Conservation (phyloP, 2,888 invertebrate genomes). For the Drosophila stalkeri region DNA sequence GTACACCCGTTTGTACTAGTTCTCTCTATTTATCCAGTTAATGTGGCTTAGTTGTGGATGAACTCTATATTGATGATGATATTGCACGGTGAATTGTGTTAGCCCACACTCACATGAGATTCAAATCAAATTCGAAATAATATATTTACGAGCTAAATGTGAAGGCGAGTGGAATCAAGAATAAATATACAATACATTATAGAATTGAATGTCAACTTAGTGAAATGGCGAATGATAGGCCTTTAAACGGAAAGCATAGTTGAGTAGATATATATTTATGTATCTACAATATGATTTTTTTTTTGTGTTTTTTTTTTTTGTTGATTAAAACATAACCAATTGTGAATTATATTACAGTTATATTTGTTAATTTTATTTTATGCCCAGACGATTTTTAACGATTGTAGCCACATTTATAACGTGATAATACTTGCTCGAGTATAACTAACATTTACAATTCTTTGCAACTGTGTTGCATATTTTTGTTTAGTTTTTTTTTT, state of each 20-base stretch:
- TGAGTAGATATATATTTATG: slow-evolving; percentile 14
- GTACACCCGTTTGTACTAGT: slow-evolving; percentile 56
- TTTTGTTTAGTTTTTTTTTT: background rate
- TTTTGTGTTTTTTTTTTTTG: background rate
- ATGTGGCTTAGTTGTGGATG: slow-evolving; percentile 15
- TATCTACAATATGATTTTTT: slow-evolving; percentile 14
- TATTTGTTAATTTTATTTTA: slow-evolving; percentile 2
- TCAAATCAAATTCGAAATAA: background rate
- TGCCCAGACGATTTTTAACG: slow-evolving; percentile 47
- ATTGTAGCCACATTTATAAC: slow-evolving; percentile 59
- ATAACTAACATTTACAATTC: slow-evolving; percentile 58
- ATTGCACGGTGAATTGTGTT: slow-evolving; percentile 19
- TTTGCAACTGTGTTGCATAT: slow-evolving; percentile 48
- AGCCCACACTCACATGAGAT: slow-evolving; percentile 23
- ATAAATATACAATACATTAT: background rate
- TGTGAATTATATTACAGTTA: slow-evolving; percentile 48
- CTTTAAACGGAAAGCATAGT: slow-evolving; percentile 23
- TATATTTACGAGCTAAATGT: background rate
- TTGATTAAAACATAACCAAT: slow-evolving; percentile 13
- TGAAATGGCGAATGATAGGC: slow-evolving; percentile 20
- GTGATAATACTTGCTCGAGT: slow-evolving; percentile 62
- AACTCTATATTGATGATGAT: slow-evolving; percentile 15
- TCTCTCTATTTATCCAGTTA: slow-evolving; percentile 26
- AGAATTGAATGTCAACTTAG: slow-evolving; percentile 4
- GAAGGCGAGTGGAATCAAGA: background rate